Base-by-base conservation (phyloP, 2,888 invertebrate species). In the Eupithecia inturbata region DNA sequence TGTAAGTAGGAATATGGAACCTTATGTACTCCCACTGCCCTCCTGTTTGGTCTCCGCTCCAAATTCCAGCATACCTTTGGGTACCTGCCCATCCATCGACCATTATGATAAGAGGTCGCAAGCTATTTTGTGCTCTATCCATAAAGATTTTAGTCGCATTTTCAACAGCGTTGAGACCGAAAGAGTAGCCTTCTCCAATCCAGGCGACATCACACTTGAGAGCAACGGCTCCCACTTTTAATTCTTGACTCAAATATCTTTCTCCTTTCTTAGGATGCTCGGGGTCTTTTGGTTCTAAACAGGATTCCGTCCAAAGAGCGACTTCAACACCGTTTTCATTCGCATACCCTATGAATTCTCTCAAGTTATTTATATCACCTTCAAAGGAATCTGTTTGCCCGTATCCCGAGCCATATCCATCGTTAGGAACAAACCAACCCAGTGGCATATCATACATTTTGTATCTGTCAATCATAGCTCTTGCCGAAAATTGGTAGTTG, bases 81-180 rank as follows among this genome's bases (percentile, higher is more conserved):
- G 93, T 92, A 0, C 93, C 94, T 39, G 93, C 94, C 94, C 94
- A 94, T 6, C 94, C 94, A 70, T 94, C 92, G 0, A 94, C 93
- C 87, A 90, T 93, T 78, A 94, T 89, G 16, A 93, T 91, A 83
- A 93, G 83, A 16, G 89, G 88, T 75, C 94, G 84, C 36, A 84
- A 74, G 57, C 78, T 82, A 63, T 82, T 75, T 62, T 84, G 84
- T 4, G 91, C 84, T 60, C 83, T 83, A 16, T 84, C 83, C 2
- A 82, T 77, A 80, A 92, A 93, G 77, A 91, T 87, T 12, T 85
- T 82, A 1, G 89, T 82, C 26, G 93, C 93, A 45, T 89, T 86
- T 76, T 92, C 91, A 45, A 94, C 88, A 28, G 94, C 92, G 76
- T 82, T 91, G 22, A 93, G 84, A 1, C 87, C 94, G 78, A 92